These are phyloP conservation scores for Apotomis betuletana DNA, from an alignment of 2,888 invertebrate genomes.

Conservation along the genomic window DNA sequence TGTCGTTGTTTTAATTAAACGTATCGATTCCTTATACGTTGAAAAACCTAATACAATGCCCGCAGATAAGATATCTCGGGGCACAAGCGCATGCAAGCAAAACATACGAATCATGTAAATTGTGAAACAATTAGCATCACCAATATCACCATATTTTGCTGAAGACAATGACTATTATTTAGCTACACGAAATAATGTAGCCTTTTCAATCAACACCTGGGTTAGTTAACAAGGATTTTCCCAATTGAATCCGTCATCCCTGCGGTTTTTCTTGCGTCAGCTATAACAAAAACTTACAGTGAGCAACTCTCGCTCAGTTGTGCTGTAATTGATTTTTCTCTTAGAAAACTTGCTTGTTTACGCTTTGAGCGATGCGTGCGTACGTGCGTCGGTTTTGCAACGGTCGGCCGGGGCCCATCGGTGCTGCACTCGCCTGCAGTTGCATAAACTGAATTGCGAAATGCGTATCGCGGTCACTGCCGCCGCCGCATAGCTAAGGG, in stretches of 20 bases:
- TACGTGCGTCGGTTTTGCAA: conserved; percentile 72
- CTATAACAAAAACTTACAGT: not conserved
- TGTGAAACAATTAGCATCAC: not conserved
- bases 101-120: not conserved
- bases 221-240: conserved; percentile 13
- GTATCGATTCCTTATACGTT: too few species aligned
- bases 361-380: conserved; percentile 51
- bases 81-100: too few species aligned
- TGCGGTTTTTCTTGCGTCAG: conserved; percentile 14
- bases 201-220: not conserved
- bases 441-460: conserved; percentile 78
- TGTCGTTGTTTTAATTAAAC: too few species aligned
- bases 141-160: not conserved
- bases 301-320: not conserved
- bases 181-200: conserved; percentile 1
- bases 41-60: too few species aligned
- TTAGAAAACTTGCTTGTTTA: conserved; percentile 49
- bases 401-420: conserved; percentile 70
- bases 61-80: too few species aligned
- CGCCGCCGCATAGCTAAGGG: conserved; percentile 65
- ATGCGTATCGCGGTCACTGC: conserved; percentile 81
- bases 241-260: not conserved
- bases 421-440: conserved; percentile 76
- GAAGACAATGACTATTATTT: not conserved
- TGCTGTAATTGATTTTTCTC: conserved; percentile 39